Percentiles rank a stretch among this genome's conserved stretches.
Evolutionary conservation across 2,888 invertebrate genomes (phyloP).

Genomic region (Aleiodes alternator): DNA sequence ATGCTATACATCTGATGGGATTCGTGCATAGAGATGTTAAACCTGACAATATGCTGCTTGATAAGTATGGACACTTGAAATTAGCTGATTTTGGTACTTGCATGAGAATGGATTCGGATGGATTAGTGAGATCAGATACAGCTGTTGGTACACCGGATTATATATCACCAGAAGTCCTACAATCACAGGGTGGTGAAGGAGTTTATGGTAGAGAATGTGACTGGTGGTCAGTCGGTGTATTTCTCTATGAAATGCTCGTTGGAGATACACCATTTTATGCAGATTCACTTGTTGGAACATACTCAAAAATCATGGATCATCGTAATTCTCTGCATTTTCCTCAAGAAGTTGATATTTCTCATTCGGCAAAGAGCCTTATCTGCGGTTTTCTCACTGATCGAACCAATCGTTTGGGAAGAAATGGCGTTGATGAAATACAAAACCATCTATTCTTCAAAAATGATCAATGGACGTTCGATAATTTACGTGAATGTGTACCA

Average conservation of each 20-base stretch:
- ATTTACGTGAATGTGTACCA: conserved; percentile 94
- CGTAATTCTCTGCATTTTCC: conserved; percentile 97
- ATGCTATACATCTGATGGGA: conserved; percentile 99
- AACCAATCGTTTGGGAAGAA: conserved; percentile 90
- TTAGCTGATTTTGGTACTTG: conserved; percentile 99
- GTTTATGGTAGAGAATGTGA: conserved; percentile 98
- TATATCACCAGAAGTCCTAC: conserved; percentile 98
- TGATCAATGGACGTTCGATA: conserved; percentile 98
- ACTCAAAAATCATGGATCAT: conserved; percentile 99
- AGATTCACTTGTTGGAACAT: conserved; percentile 98
- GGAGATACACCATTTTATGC: conserved; percentile 99
- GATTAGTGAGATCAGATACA: conserved; percentile 96
- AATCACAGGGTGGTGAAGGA: conserved; percentile 96
- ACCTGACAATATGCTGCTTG: conserved; percentile 98
- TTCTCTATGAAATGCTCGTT: conserved; percentile 98
- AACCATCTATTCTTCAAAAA: conserved; percentile 96
- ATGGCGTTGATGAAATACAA: conserved; percentile 96
- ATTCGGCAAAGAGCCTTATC: conserved; percentile 91
- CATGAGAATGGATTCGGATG: conserved; percentile 98
- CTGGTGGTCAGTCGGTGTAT: conserved; percentile 99
- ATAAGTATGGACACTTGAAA: conserved; percentile 96
- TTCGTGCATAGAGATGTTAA: conserved; percentile 98
- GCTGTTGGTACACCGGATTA: conserved; percentile 99
- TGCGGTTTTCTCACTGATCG: conserved; percentile 96
- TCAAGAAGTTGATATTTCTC: conserved; percentile 93